Evolutionary conservation across 2,113 vertebrate species (phyloP).

Genomic region (Podiceps cristatus): DNA sequence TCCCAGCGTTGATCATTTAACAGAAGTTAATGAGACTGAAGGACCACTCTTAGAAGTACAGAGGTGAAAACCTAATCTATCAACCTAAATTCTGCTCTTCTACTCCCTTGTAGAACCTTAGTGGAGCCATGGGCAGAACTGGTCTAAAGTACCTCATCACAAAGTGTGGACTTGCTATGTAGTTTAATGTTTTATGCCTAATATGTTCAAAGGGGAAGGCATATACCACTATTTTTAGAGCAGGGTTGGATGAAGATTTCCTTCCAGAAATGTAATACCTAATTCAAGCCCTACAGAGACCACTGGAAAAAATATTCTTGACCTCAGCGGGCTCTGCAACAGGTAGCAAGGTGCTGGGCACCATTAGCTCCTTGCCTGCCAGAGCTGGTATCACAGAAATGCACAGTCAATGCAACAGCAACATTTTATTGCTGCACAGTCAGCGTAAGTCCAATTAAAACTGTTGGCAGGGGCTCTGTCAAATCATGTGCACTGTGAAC

Average conservation of each 20-base stretch:
- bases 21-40: not conserved
- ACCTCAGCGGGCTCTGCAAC: not conserved
- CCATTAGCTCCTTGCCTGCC: not conserved
- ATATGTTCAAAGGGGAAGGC: not conserved
- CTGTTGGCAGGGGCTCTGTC: not conserved
- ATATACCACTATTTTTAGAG: not conserved
- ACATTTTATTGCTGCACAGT: not conserved
- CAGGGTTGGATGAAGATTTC: not conserved
- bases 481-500: not conserved
- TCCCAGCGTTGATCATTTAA: not conserved
- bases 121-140: not conserved
- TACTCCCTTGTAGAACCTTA: not conserved
- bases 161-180: accelerated
- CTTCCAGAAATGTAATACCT: not conserved
- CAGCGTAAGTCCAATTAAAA: not conserved
- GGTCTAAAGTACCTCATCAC: not conserved
- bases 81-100: not conserved
- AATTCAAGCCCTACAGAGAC: not conserved
- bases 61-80: not conserved
- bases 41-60: not conserved
- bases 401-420: not conserved
- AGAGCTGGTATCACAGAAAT: not conserved
- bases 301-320: not conserved
- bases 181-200: not conserved
- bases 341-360: accelerated